phyloP scores from a whole-genome alignment of 2,113 vertebrate genomes.

The Grammomys dolichurus region DNA sequence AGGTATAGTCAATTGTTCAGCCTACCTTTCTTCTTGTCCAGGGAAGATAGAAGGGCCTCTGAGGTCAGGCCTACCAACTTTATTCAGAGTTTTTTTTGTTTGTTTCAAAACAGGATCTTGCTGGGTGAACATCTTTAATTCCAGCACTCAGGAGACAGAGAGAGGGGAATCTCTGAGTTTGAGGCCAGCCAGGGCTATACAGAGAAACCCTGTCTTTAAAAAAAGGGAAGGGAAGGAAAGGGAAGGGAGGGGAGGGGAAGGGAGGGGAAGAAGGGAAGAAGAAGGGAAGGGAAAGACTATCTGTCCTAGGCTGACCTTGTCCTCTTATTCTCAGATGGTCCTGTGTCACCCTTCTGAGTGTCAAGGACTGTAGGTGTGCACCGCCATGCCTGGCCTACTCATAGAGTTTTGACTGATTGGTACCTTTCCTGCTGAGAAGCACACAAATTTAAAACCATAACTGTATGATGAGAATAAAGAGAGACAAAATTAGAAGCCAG shows the following conservation, averaged over 20 bases:
- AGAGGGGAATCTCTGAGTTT: not conserved
- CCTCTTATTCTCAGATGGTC: not conserved
- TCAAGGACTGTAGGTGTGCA: not conserved
- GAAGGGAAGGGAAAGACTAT: not conserved
- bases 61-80: not conserved
- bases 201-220: not conserved
- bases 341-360: not conserved
- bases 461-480: not conserved
- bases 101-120: not conserved
- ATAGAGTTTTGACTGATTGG: not conserved
- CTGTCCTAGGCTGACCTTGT: not conserved
- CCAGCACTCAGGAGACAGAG: not conserved
- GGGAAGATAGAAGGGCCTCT: not conserved
- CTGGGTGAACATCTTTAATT: not conserved
- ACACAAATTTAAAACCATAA: constrained; percentile 10
- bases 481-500: not conserved
- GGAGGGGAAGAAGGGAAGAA: too few relatives aligned
- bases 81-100: not conserved
- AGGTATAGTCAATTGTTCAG: not conserved
- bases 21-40: not conserved
- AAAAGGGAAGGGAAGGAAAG: not conserved
- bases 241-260: too few relatives aligned
- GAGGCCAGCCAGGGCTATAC: not conserved
- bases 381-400: not conserved
- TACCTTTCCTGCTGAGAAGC: constrained; percentile 17